Base-by-base conservation (phyloP, 2,888 invertebrate genomes). In the Chelonus formosanus region DNA sequence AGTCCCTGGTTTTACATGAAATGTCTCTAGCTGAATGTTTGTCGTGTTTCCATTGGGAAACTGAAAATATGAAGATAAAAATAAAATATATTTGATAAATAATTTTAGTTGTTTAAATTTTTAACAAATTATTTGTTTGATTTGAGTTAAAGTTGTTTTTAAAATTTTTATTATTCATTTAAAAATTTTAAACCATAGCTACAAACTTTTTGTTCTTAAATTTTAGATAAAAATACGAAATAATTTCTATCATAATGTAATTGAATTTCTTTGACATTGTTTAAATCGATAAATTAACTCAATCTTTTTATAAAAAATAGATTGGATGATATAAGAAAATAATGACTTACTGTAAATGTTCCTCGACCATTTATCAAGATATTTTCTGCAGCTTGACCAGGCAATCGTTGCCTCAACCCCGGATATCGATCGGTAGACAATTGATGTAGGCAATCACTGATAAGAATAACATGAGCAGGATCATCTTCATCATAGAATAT, bases 401-500 rank as follows among this genome's bases (percentile, higher is more conserved):
- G 84, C 67, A 85, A 84, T 6, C 86, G 81, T 5, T 81, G 69
- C 0, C 85, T 72, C 4, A 80, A 74, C 45, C 85, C 85, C 0
- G 89, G 88, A 65, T 80, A 80, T 5, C 85, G 72, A 20, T 75
- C 74, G 35, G 79, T 84, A 10, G 85, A 75, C 34, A 75, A 69
- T 50, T 80, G 76, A 32, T 78, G 77, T 66, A 79, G 73, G 79
- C 88, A 90, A 34, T 90, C 89, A 56, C 87, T 83, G 3, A 90
- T 76, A 20, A 88, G 71, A 0, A 89, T 84, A 43, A 87, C 86
- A 70, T 86, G 89, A 2, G 87, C 86, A 0, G 86, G 86, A 35
- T 88, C 75, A 75, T 87, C 87, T 10, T 78, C 72, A 68, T 87
- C 86, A 70, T 86, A 87, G 0, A 80, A 71, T 3, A 68, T 10